Evolutionary conservation across 2,888 invertebrate species (phyloP), one percentile per base, ranked within the genome.

Genomic region (Drymonia ruficornis): DNA sequence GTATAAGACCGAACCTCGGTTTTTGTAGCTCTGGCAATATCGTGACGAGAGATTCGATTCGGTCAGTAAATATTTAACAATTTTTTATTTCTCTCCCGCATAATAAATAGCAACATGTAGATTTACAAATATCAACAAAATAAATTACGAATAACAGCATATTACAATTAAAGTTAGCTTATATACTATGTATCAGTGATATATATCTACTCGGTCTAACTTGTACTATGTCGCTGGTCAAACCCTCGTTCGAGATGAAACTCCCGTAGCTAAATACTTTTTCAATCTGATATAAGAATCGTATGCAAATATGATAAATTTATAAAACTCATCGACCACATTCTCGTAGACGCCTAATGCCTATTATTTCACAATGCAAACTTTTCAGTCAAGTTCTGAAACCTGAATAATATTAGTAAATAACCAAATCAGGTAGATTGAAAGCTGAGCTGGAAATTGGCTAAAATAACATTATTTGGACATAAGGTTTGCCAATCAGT

Each of bases 61-160:
- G 84, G 84, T 80, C 81, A 66, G 76, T 85, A 88, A 88, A 90
- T 88, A 90, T 88, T 90, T 76, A 91, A 92, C 91, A 91, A 91
- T 87, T 91, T 89, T 89, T 87, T 72, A 68, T 68, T 76, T 71
- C 61, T 74, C 83, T 87, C 87, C 86, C 86, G 85, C 86, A 87
- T 89, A 91, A 91, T 92, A 92, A 91, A 92, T 92, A 92, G 89
- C 83, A 92, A 92, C 92, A 90, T 90, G 90, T 89, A 90, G 91
- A 90, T 91, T 91, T 92, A 92, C 87, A 91, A 92, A 90, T 91
- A 92, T 91, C 91, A 92, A 92, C 92, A 92, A 91, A 92, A 92
- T 92, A 92, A 92, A 91, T 92, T 92, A 92, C 89, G 89, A 89
- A 92, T 91, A 91, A 91, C 91, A 91, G 91, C 84, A 90, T 89